Percentiles rank a stretch among this genome's conserved stretches.
phyloP scores from a whole-genome alignment of 2,888 invertebrate genomes.

The Sipunculus nudus region DNA sequence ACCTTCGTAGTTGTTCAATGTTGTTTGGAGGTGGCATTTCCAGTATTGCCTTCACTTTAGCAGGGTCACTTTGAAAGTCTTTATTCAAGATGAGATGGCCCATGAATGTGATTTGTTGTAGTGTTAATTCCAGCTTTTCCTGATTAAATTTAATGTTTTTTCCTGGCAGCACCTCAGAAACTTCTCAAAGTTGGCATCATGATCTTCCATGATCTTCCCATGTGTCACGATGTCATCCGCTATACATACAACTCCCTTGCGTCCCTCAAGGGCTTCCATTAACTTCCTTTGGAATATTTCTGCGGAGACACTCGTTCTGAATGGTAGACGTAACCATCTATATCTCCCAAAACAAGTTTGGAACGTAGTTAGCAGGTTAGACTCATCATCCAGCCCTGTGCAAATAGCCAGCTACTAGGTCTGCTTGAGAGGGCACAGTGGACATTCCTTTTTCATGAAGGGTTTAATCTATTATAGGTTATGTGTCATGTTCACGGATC shows the following conservation, averaged over 20 bases:
- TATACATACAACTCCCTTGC: constrained; percentile 31
- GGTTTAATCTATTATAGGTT: constrained; percentile 38
- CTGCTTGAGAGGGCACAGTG: constrained; percentile 29
- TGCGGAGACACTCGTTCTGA: constrained; percentile 28
- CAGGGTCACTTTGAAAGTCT: constrained; percentile 30
- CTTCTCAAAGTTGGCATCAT: constrained; percentile 20
- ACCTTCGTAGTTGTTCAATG: constrained; percentile 27
- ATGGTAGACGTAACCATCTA: constrained; percentile 34
- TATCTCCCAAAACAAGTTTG: constrained; percentile 31
- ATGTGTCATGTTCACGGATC: constrained; percentile 25
- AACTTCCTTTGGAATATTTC: constrained; percentile 38
- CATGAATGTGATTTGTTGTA: constrained; percentile 29
- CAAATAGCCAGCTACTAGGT: constrained; percentile 33
- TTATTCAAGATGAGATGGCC: constrained; percentile 29
- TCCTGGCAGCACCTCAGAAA: constrained; percentile 34
- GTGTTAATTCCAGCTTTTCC: too few species aligned
- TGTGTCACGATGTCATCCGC: constrained; percentile 34
- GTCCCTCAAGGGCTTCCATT: constrained; percentile 23
- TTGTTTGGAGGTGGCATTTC: constrained; percentile 29
- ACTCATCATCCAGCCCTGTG: constrained; percentile 35
- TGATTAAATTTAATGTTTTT: too few species aligned
- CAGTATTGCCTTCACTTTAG: constrained; percentile 30
- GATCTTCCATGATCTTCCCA: constrained; percentile 19
- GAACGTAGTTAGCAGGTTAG: constrained; percentile 33
- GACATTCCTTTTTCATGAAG: constrained; percentile 31